Conservation (phyloP, 2,797 vertebrate genomes). For the Eleutherodactylus coqui region DNA sequence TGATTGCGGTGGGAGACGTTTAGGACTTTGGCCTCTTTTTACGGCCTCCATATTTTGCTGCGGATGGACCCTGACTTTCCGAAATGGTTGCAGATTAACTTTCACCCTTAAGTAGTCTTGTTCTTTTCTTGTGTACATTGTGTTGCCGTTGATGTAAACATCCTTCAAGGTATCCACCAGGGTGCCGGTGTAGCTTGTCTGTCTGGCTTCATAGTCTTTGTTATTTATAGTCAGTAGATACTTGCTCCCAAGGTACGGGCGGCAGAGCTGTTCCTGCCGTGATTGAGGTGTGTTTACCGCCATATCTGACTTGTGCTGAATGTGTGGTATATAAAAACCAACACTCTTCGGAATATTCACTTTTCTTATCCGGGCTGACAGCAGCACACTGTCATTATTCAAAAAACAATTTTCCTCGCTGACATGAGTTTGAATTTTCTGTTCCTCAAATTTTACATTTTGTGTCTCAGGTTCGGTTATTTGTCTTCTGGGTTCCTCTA, state of each 20-base stretch:
- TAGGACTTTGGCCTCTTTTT: slow-evolving; percentile 30
- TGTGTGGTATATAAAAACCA: slow-evolving; percentile 75
- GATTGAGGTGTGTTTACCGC: slow-evolving; percentile 56
- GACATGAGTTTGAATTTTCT: slow-evolving; percentile 67
- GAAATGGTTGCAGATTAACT: slow-evolving; percentile 80
- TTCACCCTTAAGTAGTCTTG: slow-evolving; percentile 77
- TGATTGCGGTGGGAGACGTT: slow-evolving; percentile 62
- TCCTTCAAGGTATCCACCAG: slow-evolving; percentile 35
- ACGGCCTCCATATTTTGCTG: slow-evolving; percentile 63
- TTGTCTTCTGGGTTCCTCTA: slow-evolving; percentile 66
- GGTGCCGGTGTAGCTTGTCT: slow-evolving; percentile 37
- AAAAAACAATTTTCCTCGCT: slow-evolving; percentile 64
- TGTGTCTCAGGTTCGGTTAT: slow-evolving; percentile 62
- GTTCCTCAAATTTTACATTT: slow-evolving; percentile 62
- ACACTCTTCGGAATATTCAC: slow-evolving; percentile 72
- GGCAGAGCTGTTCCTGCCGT: slow-evolving; percentile 54
- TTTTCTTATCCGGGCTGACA: slow-evolving; percentile 66
- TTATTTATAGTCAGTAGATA: slow-evolving; percentile 50
- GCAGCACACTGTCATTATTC: slow-evolving; percentile 56
- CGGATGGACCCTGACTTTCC: slow-evolving; percentile 80
- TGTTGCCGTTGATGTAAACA: slow-evolving; percentile 11
- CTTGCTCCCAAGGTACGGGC: slow-evolving; percentile 55
- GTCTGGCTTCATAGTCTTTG: slow-evolving; percentile 25
- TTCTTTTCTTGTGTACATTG: slow-evolving; percentile 69
- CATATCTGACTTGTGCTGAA: slow-evolving; percentile 58